phyloP scores from a whole-genome alignment of 2,888 invertebrate genomes.

The Drosophila prostipennis region DNA sequence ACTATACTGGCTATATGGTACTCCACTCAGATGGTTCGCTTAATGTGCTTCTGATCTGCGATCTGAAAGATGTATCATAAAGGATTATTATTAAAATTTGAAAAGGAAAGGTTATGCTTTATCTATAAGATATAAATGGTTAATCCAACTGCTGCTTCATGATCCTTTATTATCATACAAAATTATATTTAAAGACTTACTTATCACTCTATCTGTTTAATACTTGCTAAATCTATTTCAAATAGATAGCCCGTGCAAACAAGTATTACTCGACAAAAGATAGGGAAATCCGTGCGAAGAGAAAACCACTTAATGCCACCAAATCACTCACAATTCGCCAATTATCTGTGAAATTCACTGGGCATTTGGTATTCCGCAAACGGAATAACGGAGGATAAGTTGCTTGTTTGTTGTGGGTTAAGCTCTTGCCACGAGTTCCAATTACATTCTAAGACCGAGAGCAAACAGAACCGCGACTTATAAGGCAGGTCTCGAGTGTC shows the following conservation, averaged over 20 bases:
- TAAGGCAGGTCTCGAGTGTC: slow-evolving; percentile 8
- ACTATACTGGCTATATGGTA: not conserved
- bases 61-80: not conserved
- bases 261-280: not conserved
- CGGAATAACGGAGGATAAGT: slow-evolving; percentile 7
- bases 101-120: no score
- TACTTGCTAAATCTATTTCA: not conserved
- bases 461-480: slow-evolving; percentile 19
- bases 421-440: slow-evolving; percentile 46
- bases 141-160: not conserved
- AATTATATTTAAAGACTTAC: not conserved
- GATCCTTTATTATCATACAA: not conserved
- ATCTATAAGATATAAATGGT: no score
- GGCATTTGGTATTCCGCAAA: not conserved
- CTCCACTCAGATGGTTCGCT: not conserved
- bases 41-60: not conserved
- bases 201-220: not conserved
- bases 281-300: slow-evolving; percentile 6
- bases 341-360: slow-evolving; percentile 28
- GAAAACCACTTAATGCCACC: slow-evolving; percentile 4
- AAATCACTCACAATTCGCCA: slow-evolving; percentile 11
- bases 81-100: not conserved
- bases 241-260: not conserved
- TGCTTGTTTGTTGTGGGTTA: slow-evolving; percentile 22
- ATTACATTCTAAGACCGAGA: slow-evolving; percentile 43